Conservation (phyloP, 53 echinoderm and acorn worm genomes). For the Glandiceps talaboti region DNA sequence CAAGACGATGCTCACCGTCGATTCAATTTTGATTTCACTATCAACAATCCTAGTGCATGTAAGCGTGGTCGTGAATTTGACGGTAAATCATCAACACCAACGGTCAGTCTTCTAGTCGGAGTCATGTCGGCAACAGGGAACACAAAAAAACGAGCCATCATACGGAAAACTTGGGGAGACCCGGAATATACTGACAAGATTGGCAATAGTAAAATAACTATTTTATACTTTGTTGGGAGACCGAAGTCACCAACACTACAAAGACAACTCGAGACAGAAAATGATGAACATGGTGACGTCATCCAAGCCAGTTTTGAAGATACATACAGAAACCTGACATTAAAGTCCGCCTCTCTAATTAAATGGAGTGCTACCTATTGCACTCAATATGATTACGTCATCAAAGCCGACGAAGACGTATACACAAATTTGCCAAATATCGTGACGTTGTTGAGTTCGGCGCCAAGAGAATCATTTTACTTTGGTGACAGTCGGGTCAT, state of each 20-base stretch:
- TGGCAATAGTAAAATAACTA: not conserved
- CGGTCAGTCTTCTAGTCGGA: too few relatives aligned
- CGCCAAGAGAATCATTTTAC: not conserved
- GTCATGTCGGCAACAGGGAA: too few relatives aligned
- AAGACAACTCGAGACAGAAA: conserved; percentile 3
- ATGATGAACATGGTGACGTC: conserved; percentile 3
- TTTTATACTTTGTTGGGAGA: conserved; percentile 8
- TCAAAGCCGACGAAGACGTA: conserved; percentile 23
- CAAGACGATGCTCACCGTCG: too few relatives aligned
- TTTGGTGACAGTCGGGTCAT: conserved; percentile 7
- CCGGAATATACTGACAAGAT: too few relatives aligned
- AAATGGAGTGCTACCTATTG: conserved; percentile 18
- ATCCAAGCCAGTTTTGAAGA: conserved; percentile 15
- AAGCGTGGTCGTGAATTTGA: too few relatives aligned
- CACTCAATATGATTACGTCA: conserved; percentile 5
- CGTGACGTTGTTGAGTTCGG: not conserved
- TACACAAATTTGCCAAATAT: conserved; percentile 10
- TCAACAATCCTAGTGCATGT: too few relatives aligned
- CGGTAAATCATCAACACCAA: too few relatives aligned
- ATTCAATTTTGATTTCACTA: too few relatives aligned
- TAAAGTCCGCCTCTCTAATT: conserved; percentile 16
- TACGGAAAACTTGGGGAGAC: too few relatives aligned
- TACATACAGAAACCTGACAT: conserved; percentile 14
- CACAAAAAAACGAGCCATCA: too few relatives aligned
- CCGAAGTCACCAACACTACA: not conserved